These are phyloP conservation scores for Nematopogon swammerdamellus DNA, from an alignment of 2,888 invertebrate species.

Conservation along the genomic window DNA sequence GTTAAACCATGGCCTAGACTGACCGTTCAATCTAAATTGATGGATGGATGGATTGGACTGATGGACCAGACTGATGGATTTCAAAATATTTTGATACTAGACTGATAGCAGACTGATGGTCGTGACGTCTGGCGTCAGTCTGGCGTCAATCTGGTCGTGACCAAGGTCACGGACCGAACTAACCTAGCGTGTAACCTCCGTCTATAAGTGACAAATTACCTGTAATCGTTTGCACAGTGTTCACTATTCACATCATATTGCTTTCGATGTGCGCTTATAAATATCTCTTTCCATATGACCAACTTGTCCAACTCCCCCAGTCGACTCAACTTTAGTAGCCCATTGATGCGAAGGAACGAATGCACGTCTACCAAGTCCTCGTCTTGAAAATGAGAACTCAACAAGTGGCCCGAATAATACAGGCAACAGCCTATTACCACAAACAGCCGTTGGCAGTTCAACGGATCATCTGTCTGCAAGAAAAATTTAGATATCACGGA, in stretches of 20 bases:
- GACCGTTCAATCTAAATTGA: too few species aligned
- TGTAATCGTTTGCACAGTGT: too few species aligned
- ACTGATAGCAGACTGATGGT: too few species aligned
- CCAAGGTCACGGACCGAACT: too few species aligned
- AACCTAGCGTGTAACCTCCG: too few species aligned
- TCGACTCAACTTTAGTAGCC: conserved; percentile 65
- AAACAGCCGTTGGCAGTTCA: conserved; percentile 70
- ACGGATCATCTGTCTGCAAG: conserved; percentile 70
- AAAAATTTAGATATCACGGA: too few species aligned
- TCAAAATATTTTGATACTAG: too few species aligned
- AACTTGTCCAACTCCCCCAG: conserved; percentile 67
- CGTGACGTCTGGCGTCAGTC: too few species aligned
- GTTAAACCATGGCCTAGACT: too few species aligned
- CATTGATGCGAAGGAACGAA: conserved; percentile 70
- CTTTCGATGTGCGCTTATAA: conserved; percentile 46
- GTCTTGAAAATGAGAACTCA: conserved; percentile 74
- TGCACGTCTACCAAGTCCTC: conserved; percentile 74
- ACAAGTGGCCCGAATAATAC: conserved; percentile 65
- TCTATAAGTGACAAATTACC: conserved; percentile 18
- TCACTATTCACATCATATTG: conserved; percentile 13
- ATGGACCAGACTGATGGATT: too few species aligned
- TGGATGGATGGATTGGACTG: too few species aligned
- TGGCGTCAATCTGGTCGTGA: too few species aligned
- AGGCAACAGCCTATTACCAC: conserved; percentile 64
- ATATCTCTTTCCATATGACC: conserved; percentile 76